Evolutionary conservation across 2,888 invertebrate species (phyloP).

Genomic region (Nebria salina): DNA sequence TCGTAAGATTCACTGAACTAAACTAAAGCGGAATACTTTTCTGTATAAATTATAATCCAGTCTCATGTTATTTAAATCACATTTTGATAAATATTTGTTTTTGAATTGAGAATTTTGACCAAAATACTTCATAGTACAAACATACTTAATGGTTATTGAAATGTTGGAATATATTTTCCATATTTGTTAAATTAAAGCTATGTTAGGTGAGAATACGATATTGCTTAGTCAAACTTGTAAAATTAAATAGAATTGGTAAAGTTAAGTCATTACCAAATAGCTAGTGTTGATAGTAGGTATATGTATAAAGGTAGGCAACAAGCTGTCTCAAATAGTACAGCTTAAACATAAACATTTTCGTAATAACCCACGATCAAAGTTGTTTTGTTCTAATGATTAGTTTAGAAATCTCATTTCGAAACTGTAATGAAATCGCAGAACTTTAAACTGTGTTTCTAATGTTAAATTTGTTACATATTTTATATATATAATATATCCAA

Average conservation of each 20-base stretch:
- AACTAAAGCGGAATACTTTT: background rate
- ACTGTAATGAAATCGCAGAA: slow-evolving; percentile 36
- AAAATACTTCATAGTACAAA: background rate
- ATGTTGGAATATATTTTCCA: slow-evolving; percentile 6
- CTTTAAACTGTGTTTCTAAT: slow-evolving; percentile 14
- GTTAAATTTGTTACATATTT: too few relatives aligned
- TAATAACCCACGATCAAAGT: slow-evolving; percentile 25
- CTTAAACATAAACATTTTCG: slow-evolving; percentile 23
- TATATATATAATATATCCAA: too few relatives aligned
- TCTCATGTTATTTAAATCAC: too few relatives aligned
- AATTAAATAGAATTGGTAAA: slow-evolving; percentile 31
- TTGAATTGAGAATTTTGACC: background rate
- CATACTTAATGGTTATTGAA: background rate
- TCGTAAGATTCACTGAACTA: background rate
- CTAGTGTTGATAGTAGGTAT: too few relatives aligned
- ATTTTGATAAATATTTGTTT: too few relatives aligned
- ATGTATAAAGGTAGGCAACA: background rate
- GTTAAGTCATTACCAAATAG: slow-evolving; percentile 32
- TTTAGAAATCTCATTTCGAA: slow-evolving; percentile 42
- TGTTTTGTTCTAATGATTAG: slow-evolving; percentile 43
- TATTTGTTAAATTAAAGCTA: too few relatives aligned
- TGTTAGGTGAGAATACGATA: too few relatives aligned
- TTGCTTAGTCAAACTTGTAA: slow-evolving; percentile 16
- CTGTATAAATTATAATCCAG: background rate
- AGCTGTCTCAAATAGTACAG: slow-evolving; percentile 27